Percentiles rank a stretch among this genome's conserved stretches.
Conservation (phyloP, 1,140 invertebrate genomes). For the Asobara japonica region DNA sequence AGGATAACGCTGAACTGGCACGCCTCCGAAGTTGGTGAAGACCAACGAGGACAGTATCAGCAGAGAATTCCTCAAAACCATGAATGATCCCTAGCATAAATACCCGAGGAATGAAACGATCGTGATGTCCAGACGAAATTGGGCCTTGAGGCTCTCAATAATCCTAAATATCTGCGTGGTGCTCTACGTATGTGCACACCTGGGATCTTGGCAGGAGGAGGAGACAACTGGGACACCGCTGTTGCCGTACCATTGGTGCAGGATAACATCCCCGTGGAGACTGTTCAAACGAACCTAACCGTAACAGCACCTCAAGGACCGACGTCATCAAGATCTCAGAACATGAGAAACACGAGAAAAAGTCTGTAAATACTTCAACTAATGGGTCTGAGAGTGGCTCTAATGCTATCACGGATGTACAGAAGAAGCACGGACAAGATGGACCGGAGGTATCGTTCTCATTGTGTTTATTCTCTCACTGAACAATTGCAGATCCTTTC, state of each 20-base stretch:
- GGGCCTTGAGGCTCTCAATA: conserved; percentile 78
- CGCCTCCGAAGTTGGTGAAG: not conserved
- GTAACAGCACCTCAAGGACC: not conserved
- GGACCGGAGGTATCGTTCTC: conserved; percentile 4
- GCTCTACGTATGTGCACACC: conserved; percentile 73
- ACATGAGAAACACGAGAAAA: not conserved
- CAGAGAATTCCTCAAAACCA: not conserved
- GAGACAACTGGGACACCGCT: conserved; percentile 50
- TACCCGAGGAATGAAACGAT: conserved; percentile 19
- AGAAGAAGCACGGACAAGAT: conserved; percentile 7
- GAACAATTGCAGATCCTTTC: not conserved
- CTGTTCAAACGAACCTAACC: conserved; percentile 40
- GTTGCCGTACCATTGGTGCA: conserved; percentile 50
- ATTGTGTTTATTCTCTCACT: not conserved
- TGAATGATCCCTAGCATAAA: conserved; percentile 1
- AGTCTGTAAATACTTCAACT: not conserved
- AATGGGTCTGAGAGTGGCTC: not conserved
- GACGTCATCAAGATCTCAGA: conserved; percentile 18
- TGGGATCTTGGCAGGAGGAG: conserved; percentile 64
- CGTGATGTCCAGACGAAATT: conserved; percentile 72
- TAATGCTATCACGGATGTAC: not conserved
- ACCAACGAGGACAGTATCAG: not conserved
- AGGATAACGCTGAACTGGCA: too few species aligned
- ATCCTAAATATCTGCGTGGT: conserved; percentile 77
- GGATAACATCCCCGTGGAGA: conserved; percentile 42